Percentiles rank a stretch among this genome's conserved stretches.
Conservation (phyloP, 2,797 vertebrate species). For the Phrynocephalus forsythii region DNA sequence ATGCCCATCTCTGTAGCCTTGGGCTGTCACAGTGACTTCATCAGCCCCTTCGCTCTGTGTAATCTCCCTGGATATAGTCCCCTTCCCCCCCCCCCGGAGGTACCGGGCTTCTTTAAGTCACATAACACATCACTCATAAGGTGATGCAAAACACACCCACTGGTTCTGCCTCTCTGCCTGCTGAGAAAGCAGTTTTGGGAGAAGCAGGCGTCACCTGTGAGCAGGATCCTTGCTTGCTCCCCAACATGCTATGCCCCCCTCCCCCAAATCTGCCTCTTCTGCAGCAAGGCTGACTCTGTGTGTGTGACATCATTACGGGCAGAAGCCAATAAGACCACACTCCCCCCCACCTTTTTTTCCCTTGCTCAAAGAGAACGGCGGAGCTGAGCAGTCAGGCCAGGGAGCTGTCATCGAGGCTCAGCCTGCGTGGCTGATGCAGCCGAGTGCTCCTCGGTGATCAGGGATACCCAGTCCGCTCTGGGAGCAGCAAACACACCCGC, state of each 20-base stretch:
- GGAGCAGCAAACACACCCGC: constrained; percentile 18
- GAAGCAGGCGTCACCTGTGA: neutral
- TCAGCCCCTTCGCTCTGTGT: neutral
- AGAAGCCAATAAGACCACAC: constrained; percentile 33
- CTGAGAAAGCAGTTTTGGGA: neutral
- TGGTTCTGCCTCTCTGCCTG: neutral
- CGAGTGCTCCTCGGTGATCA: neutral
- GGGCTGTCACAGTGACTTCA: neutral
- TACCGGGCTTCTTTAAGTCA: too few species aligned
- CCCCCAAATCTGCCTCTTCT: neutral
- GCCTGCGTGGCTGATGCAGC: constrained; percentile 24
- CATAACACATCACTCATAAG: too few species aligned
- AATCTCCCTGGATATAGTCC: neutral
- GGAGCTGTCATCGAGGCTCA: constrained; percentile 28
- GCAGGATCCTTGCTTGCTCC: neutral
- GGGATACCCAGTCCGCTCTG: neutral
- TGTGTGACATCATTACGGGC: constrained; percentile 38
- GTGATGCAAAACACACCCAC: too few species aligned
- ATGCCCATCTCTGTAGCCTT: neutral
- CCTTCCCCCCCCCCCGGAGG: neutral
- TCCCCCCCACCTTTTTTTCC: neutral
- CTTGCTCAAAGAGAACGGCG: neutral
- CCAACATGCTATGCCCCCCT: neutral
- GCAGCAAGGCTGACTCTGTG: constrained; percentile 16
- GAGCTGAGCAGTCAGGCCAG: constrained; percentile 24